A percentile compares a stretch with the other conserved stretches of the same genome.
Conservation (phyloP, 2,797 vertebrate genomes). For the Hemibagrus guttatus region DNA sequence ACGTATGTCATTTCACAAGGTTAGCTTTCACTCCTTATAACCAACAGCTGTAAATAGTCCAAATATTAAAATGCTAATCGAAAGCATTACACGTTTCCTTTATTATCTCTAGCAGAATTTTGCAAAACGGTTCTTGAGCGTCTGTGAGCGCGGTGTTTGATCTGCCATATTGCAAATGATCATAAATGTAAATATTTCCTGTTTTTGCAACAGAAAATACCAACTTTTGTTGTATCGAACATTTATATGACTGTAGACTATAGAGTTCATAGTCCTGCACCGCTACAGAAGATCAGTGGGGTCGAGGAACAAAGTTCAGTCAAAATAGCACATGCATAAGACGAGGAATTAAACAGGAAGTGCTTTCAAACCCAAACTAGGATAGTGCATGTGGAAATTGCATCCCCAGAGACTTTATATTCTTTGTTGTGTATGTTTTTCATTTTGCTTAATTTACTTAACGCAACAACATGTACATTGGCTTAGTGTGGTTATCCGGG, state of each 20-base stretch:
- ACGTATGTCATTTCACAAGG: slow-evolving; percentile 53
- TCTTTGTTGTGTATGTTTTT: background rate
- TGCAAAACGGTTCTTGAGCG: background rate
- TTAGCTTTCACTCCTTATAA: slow-evolving; percentile 32
- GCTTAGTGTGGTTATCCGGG: background rate
- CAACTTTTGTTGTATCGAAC: background rate
- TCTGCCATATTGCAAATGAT: background rate
- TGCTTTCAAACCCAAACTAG: background rate
- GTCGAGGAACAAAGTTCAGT: background rate
- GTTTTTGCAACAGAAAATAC: background rate
- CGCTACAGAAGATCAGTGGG: no score
- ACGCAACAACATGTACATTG: background rate
- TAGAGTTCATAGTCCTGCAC: no score
- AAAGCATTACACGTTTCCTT: background rate
- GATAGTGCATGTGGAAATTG: background rate
- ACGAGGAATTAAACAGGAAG: background rate
- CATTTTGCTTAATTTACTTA: no score
- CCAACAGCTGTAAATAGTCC: background rate
- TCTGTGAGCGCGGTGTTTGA: background rate
- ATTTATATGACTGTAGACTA: background rate
- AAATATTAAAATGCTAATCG: background rate
- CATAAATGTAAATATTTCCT: background rate
- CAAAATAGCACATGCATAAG: background rate
- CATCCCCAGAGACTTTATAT: background rate
- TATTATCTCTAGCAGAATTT: no score